These are phyloP conservation scores for Trichogramma dendrolimi DNA, from an alignment of 2,888 invertebrate genomes.

Conservation along the genomic window DNA sequence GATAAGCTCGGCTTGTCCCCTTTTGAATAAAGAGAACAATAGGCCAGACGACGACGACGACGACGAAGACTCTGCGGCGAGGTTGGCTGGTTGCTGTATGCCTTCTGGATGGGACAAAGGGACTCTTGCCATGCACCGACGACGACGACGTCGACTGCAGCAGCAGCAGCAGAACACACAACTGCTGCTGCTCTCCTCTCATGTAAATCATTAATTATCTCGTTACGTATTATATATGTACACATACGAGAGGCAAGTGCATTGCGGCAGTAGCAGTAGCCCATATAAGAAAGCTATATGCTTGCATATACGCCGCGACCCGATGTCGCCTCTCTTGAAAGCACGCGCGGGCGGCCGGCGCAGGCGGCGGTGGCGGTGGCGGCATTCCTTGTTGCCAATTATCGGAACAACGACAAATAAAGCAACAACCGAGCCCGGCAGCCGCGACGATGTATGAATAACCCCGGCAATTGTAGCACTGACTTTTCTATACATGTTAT, in stretches of 20 bases:
- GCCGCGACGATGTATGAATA: background rate
- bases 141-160: background rate
- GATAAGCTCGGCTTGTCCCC: background rate
- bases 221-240: conserved; percentile 35
- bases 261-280: conserved; percentile 5
- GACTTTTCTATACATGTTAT: too few relatives aligned
- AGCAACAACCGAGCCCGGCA: conserved; percentile 26
- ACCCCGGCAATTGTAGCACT: too few relatives aligned
- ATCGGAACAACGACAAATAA: conserved; percentile 37
- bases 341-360: conserved; percentile 7
- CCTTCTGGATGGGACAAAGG: too few relatives aligned
- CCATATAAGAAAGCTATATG: conserved; percentile 36
- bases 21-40: conserved; percentile 17
- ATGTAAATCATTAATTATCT: conserved; percentile 50
- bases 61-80: background rate
- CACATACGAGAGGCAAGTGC: conserved; percentile 27
- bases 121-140: background rate
- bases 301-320: conserved; percentile 35
- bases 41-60: conserved; percentile 4
- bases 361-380: conserved; percentile 13
- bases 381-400: conserved; percentile 38
- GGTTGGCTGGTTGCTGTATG: too few relatives aligned
- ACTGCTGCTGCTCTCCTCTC: conserved; percentile 31
- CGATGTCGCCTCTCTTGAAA: conserved; percentile 28
- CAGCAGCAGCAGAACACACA: background rate